Evolutionary conservation across 2,888 invertebrate species (phyloP).

Genomic region (Platerodrilus igneus): DNA sequence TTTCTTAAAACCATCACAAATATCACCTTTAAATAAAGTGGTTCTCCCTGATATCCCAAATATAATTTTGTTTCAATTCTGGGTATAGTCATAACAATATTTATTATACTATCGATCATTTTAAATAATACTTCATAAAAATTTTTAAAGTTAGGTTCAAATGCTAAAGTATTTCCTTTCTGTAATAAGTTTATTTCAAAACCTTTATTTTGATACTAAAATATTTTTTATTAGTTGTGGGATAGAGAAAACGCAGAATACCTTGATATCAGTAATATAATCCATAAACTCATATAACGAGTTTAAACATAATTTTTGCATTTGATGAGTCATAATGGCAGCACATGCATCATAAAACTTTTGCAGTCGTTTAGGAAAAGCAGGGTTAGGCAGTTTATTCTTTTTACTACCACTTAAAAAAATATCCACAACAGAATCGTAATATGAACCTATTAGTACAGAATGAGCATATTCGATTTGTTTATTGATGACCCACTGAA

Average conservation of each 20-base stretch:
- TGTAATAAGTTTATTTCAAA: constrained; percentile 60
- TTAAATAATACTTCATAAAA: constrained; percentile 66
- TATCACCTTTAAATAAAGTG: constrained; percentile 38
- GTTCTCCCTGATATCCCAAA: constrained; percentile 54
- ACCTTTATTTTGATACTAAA: constrained; percentile 64
- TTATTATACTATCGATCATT: constrained; percentile 69
- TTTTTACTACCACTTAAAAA: constrained; percentile 65
- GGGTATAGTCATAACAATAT: constrained; percentile 67
- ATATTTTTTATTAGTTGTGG: constrained; percentile 20
- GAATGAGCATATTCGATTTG: constrained; percentile 66
- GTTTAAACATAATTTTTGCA: constrained; percentile 74
- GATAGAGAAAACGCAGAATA: constrained; percentile 40
- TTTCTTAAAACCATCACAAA: constrained; percentile 3
- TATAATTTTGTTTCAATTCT: constrained; percentile 76
- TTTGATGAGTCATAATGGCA: constrained; percentile 81
- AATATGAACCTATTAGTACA: constrained; percentile 62
- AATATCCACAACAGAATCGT: constrained; percentile 59
- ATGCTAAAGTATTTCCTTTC: constrained; percentile 59
- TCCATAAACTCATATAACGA: constrained; percentile 75
- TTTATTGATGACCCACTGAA: constrained; percentile 52
- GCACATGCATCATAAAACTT: constrained; percentile 82
- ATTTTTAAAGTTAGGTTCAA: constrained; percentile 71
- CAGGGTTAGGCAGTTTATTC: constrained; percentile 62
- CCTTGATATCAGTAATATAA: constrained; percentile 72
- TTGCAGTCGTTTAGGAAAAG: constrained; percentile 60